Conservation (phyloP, 2,888 invertebrate species). For the Elysia crispata region DNA sequence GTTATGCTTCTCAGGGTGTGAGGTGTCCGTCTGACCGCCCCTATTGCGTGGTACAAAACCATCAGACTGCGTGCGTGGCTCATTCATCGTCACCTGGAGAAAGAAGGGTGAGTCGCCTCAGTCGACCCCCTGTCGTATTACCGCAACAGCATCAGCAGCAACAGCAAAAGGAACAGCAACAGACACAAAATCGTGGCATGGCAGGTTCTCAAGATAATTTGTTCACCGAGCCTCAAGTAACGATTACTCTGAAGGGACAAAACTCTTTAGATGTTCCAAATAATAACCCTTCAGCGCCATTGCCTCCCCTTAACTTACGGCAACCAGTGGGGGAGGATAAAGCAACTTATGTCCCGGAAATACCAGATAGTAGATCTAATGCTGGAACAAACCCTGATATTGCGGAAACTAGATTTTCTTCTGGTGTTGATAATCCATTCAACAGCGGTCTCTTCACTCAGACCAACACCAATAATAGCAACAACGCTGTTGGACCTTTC, state of each 20-base stretch:
- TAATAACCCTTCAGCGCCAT: neutral
- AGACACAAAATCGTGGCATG: neutral
- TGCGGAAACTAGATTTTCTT: no score
- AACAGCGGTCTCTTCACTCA: no score
- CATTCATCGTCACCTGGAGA: no score
- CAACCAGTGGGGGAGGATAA: neutral
- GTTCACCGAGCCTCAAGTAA: neutral
- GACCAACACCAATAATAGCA: no score
- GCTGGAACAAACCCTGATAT: neutral
- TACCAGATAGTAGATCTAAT: neutral
- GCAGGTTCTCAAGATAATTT: neutral
- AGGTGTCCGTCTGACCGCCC: constrained; percentile 30
- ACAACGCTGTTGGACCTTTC: no score
- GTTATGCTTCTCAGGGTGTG: constrained; percentile 3
- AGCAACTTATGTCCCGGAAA: neutral
- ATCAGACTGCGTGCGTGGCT: constrained; percentile 6
- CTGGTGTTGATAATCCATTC: no score
- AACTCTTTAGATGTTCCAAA: neutral
- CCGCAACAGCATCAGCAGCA: neutral
- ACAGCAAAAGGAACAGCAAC: neutral
- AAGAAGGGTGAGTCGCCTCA: neutral
- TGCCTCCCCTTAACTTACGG: neutral
- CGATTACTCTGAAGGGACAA: no score
- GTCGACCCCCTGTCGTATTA: neutral
- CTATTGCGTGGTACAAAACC: neutral